These are phyloP conservation scores for Steromphala cineraria DNA, from an alignment of 2,888 invertebrate species.

Conservation along the genomic window DNA sequence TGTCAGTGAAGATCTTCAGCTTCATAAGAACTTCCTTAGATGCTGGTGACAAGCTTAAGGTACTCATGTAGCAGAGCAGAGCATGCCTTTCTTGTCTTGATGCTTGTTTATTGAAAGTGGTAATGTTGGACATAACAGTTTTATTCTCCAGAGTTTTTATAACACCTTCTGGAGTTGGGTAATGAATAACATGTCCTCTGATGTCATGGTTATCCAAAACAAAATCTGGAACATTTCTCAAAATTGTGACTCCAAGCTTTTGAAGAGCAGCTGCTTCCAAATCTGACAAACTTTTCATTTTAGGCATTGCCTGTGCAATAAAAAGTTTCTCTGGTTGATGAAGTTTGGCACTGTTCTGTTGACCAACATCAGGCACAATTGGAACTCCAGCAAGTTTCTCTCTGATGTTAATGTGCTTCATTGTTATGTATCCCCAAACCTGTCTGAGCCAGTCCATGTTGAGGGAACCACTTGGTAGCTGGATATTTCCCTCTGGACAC, in stretches of 20 bases:
- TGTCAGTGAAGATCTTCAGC: constrained; percentile 18
- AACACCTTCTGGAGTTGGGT: constrained; percentile 25
- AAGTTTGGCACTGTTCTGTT: neutral
- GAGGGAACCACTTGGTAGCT: neutral
- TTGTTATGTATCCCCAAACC: neutral
- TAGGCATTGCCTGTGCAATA: neutral
- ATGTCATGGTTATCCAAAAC: neutral
- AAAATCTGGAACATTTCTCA: neutral
- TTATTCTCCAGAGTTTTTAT: neutral
- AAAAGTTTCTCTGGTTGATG: neutral
- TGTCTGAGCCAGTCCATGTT: neutral
- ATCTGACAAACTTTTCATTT: neutral
- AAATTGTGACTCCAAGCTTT: neutral
- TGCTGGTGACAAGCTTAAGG: neutral
- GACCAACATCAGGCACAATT: neutral
- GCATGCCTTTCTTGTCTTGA: neutral
- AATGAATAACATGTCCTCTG: constrained; percentile 22
- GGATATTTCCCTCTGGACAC: neutral
- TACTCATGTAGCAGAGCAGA: neutral
- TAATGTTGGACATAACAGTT: neutral
- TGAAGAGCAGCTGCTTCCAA: neutral
- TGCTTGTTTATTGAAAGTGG: neutral
- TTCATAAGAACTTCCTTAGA: neutral
- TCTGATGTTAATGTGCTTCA: neutral
- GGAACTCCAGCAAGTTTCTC: neutral